These are phyloP conservation scores for Ascidia mentula DNA, from an alignment of 23 tunicate genomes.

Conservation along the genomic window DNA sequence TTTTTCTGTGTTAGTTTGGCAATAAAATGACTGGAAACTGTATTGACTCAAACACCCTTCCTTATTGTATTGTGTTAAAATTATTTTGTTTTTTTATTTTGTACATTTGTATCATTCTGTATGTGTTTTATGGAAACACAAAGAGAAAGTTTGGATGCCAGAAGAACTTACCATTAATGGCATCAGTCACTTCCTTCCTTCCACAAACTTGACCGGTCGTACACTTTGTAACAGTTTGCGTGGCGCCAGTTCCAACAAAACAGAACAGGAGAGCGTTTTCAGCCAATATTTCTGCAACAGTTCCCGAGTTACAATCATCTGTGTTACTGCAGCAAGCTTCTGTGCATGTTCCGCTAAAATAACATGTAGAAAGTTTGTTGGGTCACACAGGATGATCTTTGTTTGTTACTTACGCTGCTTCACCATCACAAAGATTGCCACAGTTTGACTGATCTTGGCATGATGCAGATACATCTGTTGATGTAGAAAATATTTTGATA, in stretches of 20 bases:
- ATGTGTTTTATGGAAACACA: too few relatives aligned
- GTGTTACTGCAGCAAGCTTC: slow-evolving; percentile 4
- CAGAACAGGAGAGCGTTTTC: not conserved
- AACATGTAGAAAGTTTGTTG: not conserved
- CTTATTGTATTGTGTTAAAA: too few relatives aligned
- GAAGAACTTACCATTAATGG: too few relatives aligned
- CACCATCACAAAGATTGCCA: not conserved
- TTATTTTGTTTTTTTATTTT: too few relatives aligned
- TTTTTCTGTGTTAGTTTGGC: too few relatives aligned
- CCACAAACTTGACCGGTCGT: not conserved
- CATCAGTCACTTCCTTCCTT: not conserved
- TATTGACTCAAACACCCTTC: too few relatives aligned
- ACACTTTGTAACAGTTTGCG: not conserved
- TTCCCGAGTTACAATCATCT: not conserved
- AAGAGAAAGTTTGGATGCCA: too few relatives aligned
- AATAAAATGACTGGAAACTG: too few relatives aligned
- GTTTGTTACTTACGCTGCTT: not conserved
- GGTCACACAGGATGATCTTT: not conserved
- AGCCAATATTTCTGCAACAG: not conserved
- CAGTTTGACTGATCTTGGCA: not conserved
- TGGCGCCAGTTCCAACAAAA: not conserved
- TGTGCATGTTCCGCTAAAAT: not conserved
- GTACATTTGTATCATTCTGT: too few relatives aligned
- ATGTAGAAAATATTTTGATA: not conserved
- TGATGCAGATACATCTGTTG: not conserved